Evolutionary conservation across 1,140 invertebrate species (phyloP), one percentile per base, ranked within the genome.

Genomic region (Cherax destructor): DNA sequence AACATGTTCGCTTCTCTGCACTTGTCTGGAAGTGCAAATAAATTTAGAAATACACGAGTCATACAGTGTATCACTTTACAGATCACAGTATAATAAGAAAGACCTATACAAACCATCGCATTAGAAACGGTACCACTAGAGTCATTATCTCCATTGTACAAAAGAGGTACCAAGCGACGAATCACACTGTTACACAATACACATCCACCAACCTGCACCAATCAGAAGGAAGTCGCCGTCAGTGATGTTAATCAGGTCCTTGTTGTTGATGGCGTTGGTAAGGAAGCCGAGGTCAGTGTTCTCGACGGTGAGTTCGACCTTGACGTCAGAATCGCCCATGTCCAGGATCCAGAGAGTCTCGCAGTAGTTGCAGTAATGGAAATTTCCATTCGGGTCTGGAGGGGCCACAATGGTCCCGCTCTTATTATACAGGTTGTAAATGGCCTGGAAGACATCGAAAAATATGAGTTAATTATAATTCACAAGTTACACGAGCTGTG

Each of bases 151-250:
- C n/a, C 13, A 16, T 16, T 69, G 1, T 69, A 1, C n/a, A n/a
- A 16, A 69, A n/a, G 13, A 3, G 13, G 13, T 69, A 69, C n/a
- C 13, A 13, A 69, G 13, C n/a, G 13, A 16, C 10, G 10, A 4
- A 77, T 11, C n/a, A 10, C n/a, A 24, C 74, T 1, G 24, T 77
- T 16, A 11, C 30, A 41, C 30, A 41, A 41, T 41, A 41, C 30
- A 0, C 30, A 0, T 41, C 30, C 47, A 24, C 77, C 77, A 24
- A 79, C 77, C 77, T 47, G 77, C 2, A 2, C 77, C 77, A 47
- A 79, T 79, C n/a, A 79, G 41, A 24, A 79, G 47, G 47, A 79
- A 79, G 77, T 79, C 77, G 9, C 77, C 77, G 9, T 18, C 77
- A 1, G 77, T 79, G 47, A 1, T 18, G 30, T 47, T 49, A 2